Evolutionary conservation across 1,140 invertebrate species (phyloP).

Genomic region (Pinna nobilis): DNA sequence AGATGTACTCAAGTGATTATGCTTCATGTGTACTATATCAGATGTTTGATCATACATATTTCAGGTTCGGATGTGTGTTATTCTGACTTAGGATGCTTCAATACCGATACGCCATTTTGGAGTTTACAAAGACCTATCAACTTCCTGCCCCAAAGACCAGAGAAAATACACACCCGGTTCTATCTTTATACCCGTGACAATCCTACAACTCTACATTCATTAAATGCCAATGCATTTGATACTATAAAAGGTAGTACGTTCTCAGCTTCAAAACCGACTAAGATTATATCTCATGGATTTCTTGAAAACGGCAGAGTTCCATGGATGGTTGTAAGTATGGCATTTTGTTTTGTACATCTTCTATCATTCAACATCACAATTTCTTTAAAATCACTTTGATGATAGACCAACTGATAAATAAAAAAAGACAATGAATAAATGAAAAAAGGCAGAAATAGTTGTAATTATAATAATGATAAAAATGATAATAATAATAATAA

Average conservation of each 20-base stretch:
- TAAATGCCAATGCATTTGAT: constrained; percentile 70
- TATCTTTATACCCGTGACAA: constrained; percentile 74
- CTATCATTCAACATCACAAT: too few species aligned
- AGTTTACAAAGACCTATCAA: constrained; percentile 82
- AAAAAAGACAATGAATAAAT: too few species aligned
- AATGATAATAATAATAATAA: too few species aligned
- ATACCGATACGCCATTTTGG: constrained; percentile 91
- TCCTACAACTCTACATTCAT: constrained; percentile 43
- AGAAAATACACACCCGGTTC: constrained; percentile 84
- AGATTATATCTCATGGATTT: constrained; percentile 96
- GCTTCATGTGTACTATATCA: not conserved
- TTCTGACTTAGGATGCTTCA: constrained; percentile 93
- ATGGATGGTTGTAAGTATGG: constrained; percentile 81
- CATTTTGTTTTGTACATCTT: too few species aligned
- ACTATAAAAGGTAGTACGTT: constrained; percentile 70
- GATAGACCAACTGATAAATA: too few species aligned
- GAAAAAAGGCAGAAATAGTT: too few species aligned
- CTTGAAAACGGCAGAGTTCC: constrained; percentile 90
- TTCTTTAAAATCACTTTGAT: too few species aligned
- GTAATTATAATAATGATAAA: too few species aligned
- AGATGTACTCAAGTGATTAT: not conserved
- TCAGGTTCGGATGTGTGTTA: constrained; percentile 83
- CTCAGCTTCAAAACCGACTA: constrained; percentile 67
- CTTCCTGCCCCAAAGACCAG: constrained; percentile 89
- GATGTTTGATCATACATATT: not conserved